Evolutionary conservation across 1,140 invertebrate genomes (phyloP), one percentile per base, ranked within the genome.

Genomic region (Lasioglossum baleicum): DNA sequence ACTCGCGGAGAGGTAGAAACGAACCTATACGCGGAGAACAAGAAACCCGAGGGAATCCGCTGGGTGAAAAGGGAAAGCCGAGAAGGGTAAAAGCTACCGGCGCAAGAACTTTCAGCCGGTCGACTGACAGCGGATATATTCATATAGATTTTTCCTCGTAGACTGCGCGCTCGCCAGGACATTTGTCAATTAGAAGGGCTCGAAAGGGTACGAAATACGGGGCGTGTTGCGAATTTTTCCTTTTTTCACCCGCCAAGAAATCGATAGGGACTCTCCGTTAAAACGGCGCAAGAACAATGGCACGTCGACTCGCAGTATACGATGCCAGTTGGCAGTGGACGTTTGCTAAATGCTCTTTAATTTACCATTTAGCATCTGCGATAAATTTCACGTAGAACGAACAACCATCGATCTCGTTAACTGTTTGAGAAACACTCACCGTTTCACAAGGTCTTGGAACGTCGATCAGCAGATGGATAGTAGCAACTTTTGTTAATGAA

Each of bases 171-270:
- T 42, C 13, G 4, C 7, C 6, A 10, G 48, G 8, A 51, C 76
- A 73, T 79, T 73, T 73, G 76, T 79, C 76, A 79, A 79, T 79
- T 79, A 79, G 69, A 73, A 65, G 31, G 64, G 61, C 61, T 56
- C 22, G 61, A 79, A 73, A 53, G 67, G 75, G 67, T 58, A 73
- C 61, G 48, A 64, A 73, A 65, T 48, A 65, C 70, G 48, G 53
- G 60, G 20, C 26, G 48, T 51, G 42, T 20, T 5, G 48, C 44
- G 48, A 72, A 73, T 61, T 69, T 69, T 68, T 10, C 4, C 17
- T 20, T 69, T 56, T 26, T 70, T 56, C 35, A 20, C 6, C 20
- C 7, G 2, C 13, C 8, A 13, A 15, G 56, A 48, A 71, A 77
- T 71, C 67, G 67, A 71, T 70, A 17, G 66, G 26, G 20, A 40